These are phyloP conservation scores for Oryzias javanicus DNA, from an alignment of 2,113 vertebrate species.

Conservation along the genomic window DNA sequence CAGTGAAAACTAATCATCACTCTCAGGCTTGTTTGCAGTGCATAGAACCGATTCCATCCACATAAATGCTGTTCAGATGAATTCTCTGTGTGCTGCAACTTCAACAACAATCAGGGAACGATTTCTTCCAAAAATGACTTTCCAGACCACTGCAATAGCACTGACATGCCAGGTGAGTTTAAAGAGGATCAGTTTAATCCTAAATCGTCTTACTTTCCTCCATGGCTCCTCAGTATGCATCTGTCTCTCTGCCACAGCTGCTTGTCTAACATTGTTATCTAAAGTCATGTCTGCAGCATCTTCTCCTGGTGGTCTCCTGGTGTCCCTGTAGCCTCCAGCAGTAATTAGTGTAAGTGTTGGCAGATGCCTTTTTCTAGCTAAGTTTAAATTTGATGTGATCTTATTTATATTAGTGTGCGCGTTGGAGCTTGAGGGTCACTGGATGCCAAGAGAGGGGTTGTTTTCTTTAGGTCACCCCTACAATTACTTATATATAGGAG, in stretches of 20 bases:
- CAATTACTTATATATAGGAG: not conserved
- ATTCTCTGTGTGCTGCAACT: no score
- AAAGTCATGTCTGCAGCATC: not conserved
- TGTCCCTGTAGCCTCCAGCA: not conserved
- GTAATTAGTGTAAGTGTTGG: not conserved
- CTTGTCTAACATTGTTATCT: slow-evolving; percentile 1
- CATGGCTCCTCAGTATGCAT: not conserved
- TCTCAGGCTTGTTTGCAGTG: no score
- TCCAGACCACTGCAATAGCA: no score
- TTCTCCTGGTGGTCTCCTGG: not conserved
- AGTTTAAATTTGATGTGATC: slow-evolving; percentile 2
- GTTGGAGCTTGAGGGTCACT: not conserved
- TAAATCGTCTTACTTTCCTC: not conserved
- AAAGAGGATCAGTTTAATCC: no score
- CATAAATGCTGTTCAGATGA: no score
- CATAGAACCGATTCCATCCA: no score
- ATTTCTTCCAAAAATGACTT: no score
- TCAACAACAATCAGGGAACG: no score
- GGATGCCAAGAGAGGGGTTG: not conserved
- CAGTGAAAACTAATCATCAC: no score
- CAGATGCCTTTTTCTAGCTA: not conserved
- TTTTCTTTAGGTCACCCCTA: not conserved
- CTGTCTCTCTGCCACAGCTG: not conserved
- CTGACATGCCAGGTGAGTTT: no score
- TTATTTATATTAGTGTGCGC: not conserved